Evolutionary conservation across 2,113 vertebrate genomes (phyloP).

Genomic region (Pantherophis guttatus): DNA sequence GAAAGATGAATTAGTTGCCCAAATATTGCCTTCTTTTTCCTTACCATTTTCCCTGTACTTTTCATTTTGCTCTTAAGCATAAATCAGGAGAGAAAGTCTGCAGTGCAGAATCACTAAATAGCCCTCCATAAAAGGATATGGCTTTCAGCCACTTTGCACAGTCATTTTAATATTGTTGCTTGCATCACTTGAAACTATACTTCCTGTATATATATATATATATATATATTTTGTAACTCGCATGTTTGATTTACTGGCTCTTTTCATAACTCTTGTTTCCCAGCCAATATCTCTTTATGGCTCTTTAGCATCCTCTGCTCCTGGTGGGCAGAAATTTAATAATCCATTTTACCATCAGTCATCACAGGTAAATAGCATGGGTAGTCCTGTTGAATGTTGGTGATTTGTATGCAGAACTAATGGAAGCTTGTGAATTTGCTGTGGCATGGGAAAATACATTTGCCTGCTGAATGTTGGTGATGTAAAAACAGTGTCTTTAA

Average conservation of each 20-base stretch:
- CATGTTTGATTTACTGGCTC: slow-evolving; percentile 55
- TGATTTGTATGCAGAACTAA: slow-evolving; percentile 31
- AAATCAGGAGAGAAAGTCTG: neutral
- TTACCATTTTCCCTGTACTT: neutral
- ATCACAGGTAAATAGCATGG: slow-evolving; percentile 74
- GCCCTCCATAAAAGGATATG: slow-evolving; percentile 10
- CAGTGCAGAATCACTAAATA: slow-evolving; percentile 22
- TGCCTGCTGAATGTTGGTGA: slow-evolving; percentile 14
- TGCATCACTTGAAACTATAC: slow-evolving; percentile 51
- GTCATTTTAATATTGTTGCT: slow-evolving; percentile 40
- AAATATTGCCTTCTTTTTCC: neutral
- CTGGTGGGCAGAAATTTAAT: slow-evolving; percentile 70
- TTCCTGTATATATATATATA: no score
- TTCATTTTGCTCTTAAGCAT: neutral
- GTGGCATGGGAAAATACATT: slow-evolving; percentile 29
- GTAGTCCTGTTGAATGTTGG: slow-evolving; percentile 43
- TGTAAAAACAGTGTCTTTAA: slow-evolving; percentile 16
- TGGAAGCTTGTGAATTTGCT: slow-evolving; percentile 48
- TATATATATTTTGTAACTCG: slow-evolving; percentile 42
- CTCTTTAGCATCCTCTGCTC: slow-evolving; percentile 65
- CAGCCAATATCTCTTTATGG: slow-evolving; percentile 73
- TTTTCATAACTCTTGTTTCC: slow-evolving; percentile 63
- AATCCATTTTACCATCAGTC: slow-evolving; percentile 69
- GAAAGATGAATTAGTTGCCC: neutral
- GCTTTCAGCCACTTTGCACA: slow-evolving; percentile 47